A percentile compares a stretch with the other conserved stretches of the same genome.
phyloP scores from a whole-genome alignment of 1,140 invertebrate genomes.

The Drosophila pallidifrons region DNA sequence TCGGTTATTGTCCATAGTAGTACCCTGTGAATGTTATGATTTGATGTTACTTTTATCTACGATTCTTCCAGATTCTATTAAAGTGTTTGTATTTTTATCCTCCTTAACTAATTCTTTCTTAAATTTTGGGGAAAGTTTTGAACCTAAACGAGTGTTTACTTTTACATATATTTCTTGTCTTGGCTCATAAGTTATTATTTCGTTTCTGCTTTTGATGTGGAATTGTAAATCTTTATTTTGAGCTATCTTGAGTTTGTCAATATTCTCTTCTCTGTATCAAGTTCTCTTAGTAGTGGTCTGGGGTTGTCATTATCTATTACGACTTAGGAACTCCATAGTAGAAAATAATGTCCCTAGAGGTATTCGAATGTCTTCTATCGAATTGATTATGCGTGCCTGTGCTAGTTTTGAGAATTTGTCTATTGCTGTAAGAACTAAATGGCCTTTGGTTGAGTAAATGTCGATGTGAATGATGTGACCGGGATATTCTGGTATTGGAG shows the following conservation, averaged over 20 bases:
- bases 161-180: too few species aligned
- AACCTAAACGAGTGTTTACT: too few species aligned
- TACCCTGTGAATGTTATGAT: constrained; percentile 4
- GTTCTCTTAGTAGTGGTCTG: constrained; percentile 34
- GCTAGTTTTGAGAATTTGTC: constrained; percentile 53
- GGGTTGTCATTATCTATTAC: constrained; percentile 50
- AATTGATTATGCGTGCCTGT: constrained; percentile 24
- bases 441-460: too few species aligned
- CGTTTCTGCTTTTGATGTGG: constrained; percentile 27
- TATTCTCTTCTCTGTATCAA: constrained; percentile 20
- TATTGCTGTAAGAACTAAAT: constrained; percentile 2
- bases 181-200: constrained; percentile 15
- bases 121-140: too few species aligned
- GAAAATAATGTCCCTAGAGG: constrained; percentile 28
- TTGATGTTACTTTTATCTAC: constrained; percentile 11
- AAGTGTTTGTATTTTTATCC: neutral
- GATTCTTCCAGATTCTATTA: constrained; percentile 6
- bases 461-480: too few species aligned
- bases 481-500: constrained; percentile 12
- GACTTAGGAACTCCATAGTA: constrained; percentile 47
- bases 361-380: constrained; percentile 30
- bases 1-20: neutral
- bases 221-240: constrained; percentile 8
- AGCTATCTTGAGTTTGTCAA: constrained; percentile 25
- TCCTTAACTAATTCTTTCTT: constrained; percentile 13